Evolutionary conservation across 2,797 vertebrate genomes (phyloP), one percentile per base, ranked within the genome.

Genomic region (Coracias cyanogaster): DNA sequence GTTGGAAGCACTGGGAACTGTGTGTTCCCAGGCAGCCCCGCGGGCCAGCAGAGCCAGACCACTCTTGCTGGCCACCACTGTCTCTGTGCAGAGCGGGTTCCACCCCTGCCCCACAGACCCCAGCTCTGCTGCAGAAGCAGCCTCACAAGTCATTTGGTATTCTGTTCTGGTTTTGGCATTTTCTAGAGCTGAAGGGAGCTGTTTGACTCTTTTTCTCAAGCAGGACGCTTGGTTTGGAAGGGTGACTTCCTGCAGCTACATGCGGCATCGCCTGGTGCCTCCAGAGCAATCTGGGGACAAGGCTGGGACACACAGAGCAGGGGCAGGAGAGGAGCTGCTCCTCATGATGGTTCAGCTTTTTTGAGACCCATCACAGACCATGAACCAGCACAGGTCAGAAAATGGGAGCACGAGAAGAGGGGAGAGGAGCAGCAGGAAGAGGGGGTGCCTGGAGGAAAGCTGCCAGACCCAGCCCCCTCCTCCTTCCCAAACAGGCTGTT

Each of bases 1-100:
- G 65, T 9, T 13, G 60, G 61, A 35, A 81, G 72, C 46, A 58
- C 26, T 1, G 4, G 66, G 29, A 19, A 13, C 31, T 0, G 0
- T 58, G 49, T 37, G 0, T 14, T 21, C 46, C 54, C 4, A 1
- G 9, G 60, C 39, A 55, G 51, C 22, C 58, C 33, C n/a, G 15
- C 7, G 3, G 45, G 15, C 15, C 10, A 8, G 55, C 54, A 58
- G 20, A 29, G 18, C 22, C 89, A 43, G 29, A 8, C 61, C 78
- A 17, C 26, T 37, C 67, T 26, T 3, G 0, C 64, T 7, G 57
- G 25, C n/a, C 79, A 48, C 45, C 51, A 25, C 12, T 3, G 71
- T 7, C 49, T 49, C 33, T 5, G 1, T 5, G 45, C 82, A 49
- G 31, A 41, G 18, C 9, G 6, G 9, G 10, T 13, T 10, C 41